Percentiles rank a stretch among this genome's conserved stretches.
Conservation (phyloP, 2,797 vertebrate species). For the Sphenopsis melanotis region DNA sequence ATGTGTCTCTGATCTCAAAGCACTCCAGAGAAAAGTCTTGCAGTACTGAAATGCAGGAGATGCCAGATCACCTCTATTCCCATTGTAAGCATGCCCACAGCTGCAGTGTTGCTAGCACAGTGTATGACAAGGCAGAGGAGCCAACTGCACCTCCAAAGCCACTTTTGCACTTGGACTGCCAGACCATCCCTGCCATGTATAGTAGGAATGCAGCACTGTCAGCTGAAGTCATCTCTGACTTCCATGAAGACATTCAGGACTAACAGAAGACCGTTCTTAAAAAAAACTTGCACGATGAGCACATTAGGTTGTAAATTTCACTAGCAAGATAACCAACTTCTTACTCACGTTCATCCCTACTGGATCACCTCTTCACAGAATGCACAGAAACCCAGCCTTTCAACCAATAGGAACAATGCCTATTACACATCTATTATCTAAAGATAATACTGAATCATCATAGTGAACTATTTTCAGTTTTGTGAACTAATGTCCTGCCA, state of each 20-base stretch:
- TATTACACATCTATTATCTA: neutral
- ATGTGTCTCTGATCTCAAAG: neutral
- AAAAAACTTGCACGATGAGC: neutral
- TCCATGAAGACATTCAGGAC: neutral
- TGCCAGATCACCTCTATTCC: neutral
- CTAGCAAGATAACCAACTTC: neutral
- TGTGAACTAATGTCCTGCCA: neutral
- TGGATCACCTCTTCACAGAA: neutral
- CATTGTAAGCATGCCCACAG: rapidly evolving
- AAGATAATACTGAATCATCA: neutral
- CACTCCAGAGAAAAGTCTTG: neutral
- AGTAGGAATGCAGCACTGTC: neutral
- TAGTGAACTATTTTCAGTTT: neutral
- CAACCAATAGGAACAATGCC: neutral
- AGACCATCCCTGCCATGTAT: rapidly evolving
- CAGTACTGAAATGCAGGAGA: neutral
- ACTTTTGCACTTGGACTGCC: neutral
- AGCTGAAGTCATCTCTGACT: neutral
- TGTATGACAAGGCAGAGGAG: neutral
- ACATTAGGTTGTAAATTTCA: neutral
- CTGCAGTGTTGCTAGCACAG: neutral
- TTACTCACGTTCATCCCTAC: neutral
- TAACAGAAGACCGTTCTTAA: neutral
- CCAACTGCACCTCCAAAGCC: neutral
- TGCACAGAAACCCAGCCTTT: neutral